Evolutionary conservation across 1,140 invertebrate species (phyloP), one percentile per base, ranked within the genome.

Genomic region (Phocides pigmalion): DNA sequence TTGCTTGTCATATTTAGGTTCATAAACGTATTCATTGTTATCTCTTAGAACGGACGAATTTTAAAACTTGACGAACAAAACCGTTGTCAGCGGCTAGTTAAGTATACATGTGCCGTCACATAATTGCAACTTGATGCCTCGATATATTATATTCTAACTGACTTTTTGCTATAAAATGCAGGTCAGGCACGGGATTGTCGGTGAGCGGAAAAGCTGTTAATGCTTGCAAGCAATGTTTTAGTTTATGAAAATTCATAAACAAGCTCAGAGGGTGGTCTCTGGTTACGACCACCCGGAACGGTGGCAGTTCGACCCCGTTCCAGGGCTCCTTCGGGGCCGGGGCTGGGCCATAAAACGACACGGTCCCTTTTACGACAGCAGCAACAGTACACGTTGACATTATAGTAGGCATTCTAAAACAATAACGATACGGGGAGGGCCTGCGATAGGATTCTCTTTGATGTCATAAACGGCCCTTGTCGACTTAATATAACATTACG

Each of bases 201-300:
- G 47, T 32, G 11, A 50, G 39, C 15, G 17, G 22, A 46, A 22
- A 32, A 42, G 41, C 47, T 25, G 20, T 56, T 42, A 19, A 56
- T 42, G 22, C 20, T 42, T 42, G 20, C 20, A 41, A 54, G 70
- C 67, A 76, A 69, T 75, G 70, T 79, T 76, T 41, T 68, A 64
- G 56, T 75, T 73, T 76, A 70, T 81, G 76, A 79, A 82, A 81
- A 81, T 84, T 80, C 62, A 81, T 82, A 72, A 80, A 74, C 73
- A 71, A 76, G 63, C 62, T 56, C 63, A 32, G 68, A 51, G 70
- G 70, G 72, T 69, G 78, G 79, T 71, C 72, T 71, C 69, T 54
- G 65, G 75, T 84, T 79, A 80, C 82, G 81, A 79, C 79, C 81
- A 76, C 74, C 76, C 77, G 64, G 72, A 66, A 51, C 62, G 64